Base-by-base conservation (phyloP, 2,113 vertebrate species). In the Lycocorax pyrrhopterus region DNA sequence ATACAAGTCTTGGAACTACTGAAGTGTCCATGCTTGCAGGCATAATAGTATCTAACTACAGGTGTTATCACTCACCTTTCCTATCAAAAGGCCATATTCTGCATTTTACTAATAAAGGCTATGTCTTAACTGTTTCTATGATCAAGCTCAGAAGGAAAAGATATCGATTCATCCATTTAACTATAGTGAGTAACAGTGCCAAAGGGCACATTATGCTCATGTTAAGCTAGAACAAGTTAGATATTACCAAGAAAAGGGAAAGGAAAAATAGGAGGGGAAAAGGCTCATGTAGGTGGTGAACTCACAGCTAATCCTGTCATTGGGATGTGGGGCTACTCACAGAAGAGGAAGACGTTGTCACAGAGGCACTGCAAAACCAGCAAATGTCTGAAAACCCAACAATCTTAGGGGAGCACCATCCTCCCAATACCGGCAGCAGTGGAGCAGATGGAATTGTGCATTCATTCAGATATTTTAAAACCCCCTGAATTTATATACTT, bases 241-340 rank as follows among this genome's bases (percentile, higher is more conserved):
- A 3, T 74, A 91, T 49, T 85, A 79, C 25, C 37, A 87, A 66
- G 18, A 19, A 32, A 73, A 84, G 4, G 5, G 9, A 49, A 84
- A 56, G 6, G 6, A 75, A 92, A 84, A 56, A 49, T 4, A 44
- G 10, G 32, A 80, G 13, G 7, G 4, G 8, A 6, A 64, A 76
- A 83, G 10, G 21, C 27, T 81, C 35, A 35, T 0, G 0, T 33
- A 30, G 16, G 41, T n/a, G 30, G 23, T 59, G 35, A 76, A 27
- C 43, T 59, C 46, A 55, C 13, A 67, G 15, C 30, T 59, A 59
- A 74, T 53, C 7, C 12, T 66, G 18, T 39, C 29, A 19, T 1
- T 51, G 56, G 21, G 29, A 58, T 53, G 27, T 17, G 26, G 5
- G 14, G 12, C 12, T 74, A 59, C 26, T 46, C 32, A 60, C 12